Conservation (phyloP, 2,888 invertebrate species). For the Osedax frankpressi region DNA sequence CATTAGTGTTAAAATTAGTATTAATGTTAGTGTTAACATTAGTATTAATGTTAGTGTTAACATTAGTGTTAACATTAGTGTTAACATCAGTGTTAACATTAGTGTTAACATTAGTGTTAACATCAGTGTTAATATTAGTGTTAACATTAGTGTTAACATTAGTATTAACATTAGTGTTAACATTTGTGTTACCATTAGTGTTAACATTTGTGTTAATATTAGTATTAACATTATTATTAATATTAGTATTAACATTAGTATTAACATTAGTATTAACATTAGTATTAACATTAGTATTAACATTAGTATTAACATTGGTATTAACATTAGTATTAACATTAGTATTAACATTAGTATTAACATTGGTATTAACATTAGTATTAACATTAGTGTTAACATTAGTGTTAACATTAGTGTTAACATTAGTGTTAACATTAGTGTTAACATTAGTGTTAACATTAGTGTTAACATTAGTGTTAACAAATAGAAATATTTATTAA, state of each 20-base stretch:
- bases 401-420: too few relatives aligned
- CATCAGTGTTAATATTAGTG: neutral
- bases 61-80: neutral
- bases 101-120: neutral
- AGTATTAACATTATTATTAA: neutral
- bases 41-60: neutral
- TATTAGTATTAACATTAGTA: neutral
- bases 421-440: too few relatives aligned
- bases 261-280: slow-evolving; percentile 48
- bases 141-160: neutral
- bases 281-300: too few relatives aligned
- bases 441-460: too few relatives aligned
- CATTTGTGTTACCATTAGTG: neutral
- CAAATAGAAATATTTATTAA: too few relatives aligned
- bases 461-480: too few relatives aligned
- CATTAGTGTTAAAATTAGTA: too few relatives aligned
- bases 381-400: too few relatives aligned
- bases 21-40: neutral
- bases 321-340: too few relatives aligned
- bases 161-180: neutral
- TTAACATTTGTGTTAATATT: neutral
- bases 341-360: too few relatives aligned
- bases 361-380: too few relatives aligned
- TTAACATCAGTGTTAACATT: neutral
- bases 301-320: too few relatives aligned